Percentiles rank a stretch among this genome's conserved stretches.
Evolutionary conservation across 2,113 vertebrate species (phyloP).

Genomic region (Zosterops hypoxanthus): DNA sequence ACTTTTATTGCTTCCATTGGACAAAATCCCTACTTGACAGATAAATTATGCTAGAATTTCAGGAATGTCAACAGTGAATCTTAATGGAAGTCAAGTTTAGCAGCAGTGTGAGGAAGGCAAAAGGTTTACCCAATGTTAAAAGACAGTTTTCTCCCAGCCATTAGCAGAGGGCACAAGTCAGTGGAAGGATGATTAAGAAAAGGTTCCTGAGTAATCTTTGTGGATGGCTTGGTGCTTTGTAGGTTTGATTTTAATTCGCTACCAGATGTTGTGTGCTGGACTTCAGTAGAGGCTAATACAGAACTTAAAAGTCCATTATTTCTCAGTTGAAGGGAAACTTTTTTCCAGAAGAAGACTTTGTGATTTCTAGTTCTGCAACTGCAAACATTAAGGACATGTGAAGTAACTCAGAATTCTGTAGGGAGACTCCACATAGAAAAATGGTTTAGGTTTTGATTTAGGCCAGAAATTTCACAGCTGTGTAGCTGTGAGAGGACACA

Average conservation of each 20-base stretch:
- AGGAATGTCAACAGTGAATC: slow-evolving; percentile 16
- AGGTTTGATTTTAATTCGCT: background rate
- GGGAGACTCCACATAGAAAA: background rate
- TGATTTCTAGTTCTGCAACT: background rate
- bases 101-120: background rate
- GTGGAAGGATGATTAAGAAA: background rate
- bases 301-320: background rate
- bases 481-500: background rate
- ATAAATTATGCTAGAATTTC: slow-evolving; percentile 55
- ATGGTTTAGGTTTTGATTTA: background rate
- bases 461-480: background rate
- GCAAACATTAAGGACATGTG: fast-evolving
- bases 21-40: slow-evolving; percentile 49
- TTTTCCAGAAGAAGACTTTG: background rate
- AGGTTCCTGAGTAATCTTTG: background rate
- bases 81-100: background rate
- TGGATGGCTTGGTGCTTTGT: background rate
- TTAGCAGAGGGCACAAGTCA: background rate
- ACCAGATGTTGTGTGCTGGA: background rate
- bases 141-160: background rate
- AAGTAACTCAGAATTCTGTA: background rate
- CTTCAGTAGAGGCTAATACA: background rate
- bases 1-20: slow-evolving; percentile 37
- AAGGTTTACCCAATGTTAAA: background rate
- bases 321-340: background rate